Conservation (phyloP, 2,113 vertebrate genomes). For the Delphinus delphis region DNA sequence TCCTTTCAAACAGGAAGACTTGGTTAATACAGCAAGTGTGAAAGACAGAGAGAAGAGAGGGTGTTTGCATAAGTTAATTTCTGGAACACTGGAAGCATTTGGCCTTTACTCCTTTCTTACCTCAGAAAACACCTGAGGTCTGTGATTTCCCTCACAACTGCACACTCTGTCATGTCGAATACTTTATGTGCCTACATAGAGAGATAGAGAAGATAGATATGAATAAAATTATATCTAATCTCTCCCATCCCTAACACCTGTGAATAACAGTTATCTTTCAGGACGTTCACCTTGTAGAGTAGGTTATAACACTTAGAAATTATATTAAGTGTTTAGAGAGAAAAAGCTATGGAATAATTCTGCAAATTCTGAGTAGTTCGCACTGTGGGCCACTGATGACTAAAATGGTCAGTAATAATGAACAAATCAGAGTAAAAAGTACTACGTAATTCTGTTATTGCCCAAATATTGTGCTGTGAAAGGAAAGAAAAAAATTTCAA, state of each 20-base stretch:
- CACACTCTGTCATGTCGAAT: background rate
- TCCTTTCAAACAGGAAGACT: background rate
- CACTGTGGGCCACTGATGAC: background rate
- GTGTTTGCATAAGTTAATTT: background rate
- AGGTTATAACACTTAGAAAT: conserved; percentile 54
- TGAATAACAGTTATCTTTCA: conserved; percentile 46
- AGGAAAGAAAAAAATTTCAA: background rate
- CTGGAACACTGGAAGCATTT: conserved; percentile 15
- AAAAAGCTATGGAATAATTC: background rate
- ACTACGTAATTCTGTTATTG: background rate
- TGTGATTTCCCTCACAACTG: conserved; percentile 44
- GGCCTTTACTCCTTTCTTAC: conserved; percentile 50
- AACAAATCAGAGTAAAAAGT: background rate
- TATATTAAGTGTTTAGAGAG: background rate
- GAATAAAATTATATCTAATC: conserved; percentile 54
- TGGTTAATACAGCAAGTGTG: background rate
- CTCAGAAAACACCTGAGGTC: conserved; percentile 52
- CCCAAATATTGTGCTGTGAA: background rate
- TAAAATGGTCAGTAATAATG: background rate
- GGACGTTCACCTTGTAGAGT: conserved; percentile 28
- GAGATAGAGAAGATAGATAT: conserved; percentile 47
- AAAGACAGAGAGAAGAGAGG: background rate
- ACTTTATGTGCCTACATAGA: conserved; percentile 56
- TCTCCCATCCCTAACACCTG: conserved; percentile 46
- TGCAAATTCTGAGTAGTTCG: conserved; percentile 10